phyloP scores from a whole-genome alignment of 1,140 invertebrate species.

The Rhopalosiphum maidis region DNA sequence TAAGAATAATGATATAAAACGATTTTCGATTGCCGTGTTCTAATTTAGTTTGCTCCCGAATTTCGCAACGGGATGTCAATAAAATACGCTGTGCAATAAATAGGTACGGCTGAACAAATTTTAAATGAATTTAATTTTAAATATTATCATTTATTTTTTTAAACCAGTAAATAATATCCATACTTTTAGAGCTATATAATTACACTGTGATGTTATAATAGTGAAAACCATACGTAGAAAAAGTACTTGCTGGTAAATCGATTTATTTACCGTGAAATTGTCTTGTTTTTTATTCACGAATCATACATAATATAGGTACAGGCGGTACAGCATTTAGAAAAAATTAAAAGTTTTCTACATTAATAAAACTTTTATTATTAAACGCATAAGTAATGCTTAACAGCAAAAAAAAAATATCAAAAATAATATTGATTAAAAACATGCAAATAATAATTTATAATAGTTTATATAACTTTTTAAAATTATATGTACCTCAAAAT shows the following conservation, averaged over 20 bases:
- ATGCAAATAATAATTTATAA: not conserved
- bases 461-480: not conserved
- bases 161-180: not conserved
- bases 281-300: not conserved
- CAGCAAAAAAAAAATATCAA: not conserved
- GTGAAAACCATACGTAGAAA: not conserved
- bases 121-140: not conserved
- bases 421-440: not conserved
- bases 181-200: not conserved
- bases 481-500: not conserved
- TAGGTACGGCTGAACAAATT: not conserved
- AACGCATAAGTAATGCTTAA: not conserved
- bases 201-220: not conserved
- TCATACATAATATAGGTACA: not conserved
- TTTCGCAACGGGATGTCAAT: constrained; percentile 12
- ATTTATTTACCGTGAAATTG: not conserved
- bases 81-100: not conserved
- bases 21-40: not conserved
- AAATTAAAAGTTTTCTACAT: not conserved
- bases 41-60: not conserved
- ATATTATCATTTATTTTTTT: not conserved
- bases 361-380: not conserved
- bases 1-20: not conserved
- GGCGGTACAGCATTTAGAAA: not conserved
- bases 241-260: not conserved